A percentile compares a stretch with the other conserved stretches of the same genome.
Conservation (phyloP, 2,888 invertebrate genomes). For the Patella caerulea region DNA sequence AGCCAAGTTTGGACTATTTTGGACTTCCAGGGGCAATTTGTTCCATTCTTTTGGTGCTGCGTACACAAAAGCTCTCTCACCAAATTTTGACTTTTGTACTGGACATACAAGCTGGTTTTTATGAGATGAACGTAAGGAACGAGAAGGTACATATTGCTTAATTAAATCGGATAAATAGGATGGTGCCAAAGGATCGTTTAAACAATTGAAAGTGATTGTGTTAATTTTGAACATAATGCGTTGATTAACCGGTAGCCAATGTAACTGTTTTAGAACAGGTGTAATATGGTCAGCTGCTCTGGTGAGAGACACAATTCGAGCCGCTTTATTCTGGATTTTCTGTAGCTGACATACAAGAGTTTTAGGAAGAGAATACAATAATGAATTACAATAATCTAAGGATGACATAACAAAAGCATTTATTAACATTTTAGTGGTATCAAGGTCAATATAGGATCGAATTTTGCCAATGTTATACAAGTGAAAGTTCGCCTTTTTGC, state of each 20-base stretch:
- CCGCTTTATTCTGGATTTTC: conserved; percentile 19
- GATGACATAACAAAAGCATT: not conserved
- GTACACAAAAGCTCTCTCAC: too few relatives aligned
- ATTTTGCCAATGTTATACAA: conserved; percentile 13
- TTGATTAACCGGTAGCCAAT: conserved; percentile 14
- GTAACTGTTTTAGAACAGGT: conserved; percentile 11
- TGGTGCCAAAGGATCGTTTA: too few relatives aligned
- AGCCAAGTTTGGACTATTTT: too few relatives aligned
- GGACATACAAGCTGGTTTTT: too few relatives aligned
- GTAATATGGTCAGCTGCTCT: not conserved
- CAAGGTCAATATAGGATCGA: not conserved
- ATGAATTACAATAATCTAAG: conserved; percentile 11
- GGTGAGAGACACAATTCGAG: conserved; percentile 16
- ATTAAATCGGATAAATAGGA: too few relatives aligned
- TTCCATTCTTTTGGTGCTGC: too few relatives aligned
- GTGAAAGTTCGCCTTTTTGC: conserved; percentile 3
- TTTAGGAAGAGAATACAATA: not conserved
- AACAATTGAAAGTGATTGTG: too few relatives aligned
- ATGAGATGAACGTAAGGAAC: too few relatives aligned
- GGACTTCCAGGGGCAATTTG: too few relatives aligned
- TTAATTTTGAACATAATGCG: not conserved
- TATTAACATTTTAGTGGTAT: not conserved
- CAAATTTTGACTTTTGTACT: too few relatives aligned
- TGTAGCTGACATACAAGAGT: conserved; percentile 8
- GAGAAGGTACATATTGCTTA: too few relatives aligned